phyloP scores from a whole-genome alignment of 2,888 invertebrate species.

The Spisula solida region DNA sequence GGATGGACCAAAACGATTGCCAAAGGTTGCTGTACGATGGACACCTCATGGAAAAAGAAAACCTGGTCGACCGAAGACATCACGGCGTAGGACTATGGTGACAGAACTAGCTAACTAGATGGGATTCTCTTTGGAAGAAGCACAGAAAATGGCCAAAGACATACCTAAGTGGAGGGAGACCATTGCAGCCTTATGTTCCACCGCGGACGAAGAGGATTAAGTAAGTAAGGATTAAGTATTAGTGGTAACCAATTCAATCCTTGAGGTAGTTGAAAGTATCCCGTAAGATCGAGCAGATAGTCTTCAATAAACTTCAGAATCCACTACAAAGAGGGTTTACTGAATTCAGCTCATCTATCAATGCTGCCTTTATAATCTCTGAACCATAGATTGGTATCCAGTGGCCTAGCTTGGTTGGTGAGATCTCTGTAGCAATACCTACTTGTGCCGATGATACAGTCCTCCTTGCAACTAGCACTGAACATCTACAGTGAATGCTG shows the following conservation, averaged over 20 bases:
- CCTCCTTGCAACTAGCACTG: not conserved
- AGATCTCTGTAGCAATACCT: not conserved
- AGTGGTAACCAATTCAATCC: not conserved
- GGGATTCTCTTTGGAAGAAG: too few species aligned
- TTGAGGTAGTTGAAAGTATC: conserved; percentile 22
- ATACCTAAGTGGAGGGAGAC: too few species aligned
- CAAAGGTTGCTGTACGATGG: too few species aligned
- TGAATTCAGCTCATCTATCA: conserved; percentile 16
- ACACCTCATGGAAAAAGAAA: too few species aligned
- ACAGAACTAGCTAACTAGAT: too few species aligned
- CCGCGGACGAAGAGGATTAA: too few species aligned
- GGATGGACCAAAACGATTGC: too few species aligned
- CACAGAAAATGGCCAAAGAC: too few species aligned
- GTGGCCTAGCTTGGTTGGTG: conserved; percentile 7
- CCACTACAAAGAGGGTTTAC: conserved; percentile 35
- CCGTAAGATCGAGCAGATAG: conserved; percentile 15
- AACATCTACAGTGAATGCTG: conserved; percentile 17
- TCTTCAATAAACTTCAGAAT: conserved; percentile 22
- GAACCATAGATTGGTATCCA: not conserved
- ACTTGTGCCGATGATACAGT: conserved; percentile 34
- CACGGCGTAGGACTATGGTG: too few species aligned
- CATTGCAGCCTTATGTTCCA: too few species aligned
- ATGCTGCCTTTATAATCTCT: conserved; percentile 34
- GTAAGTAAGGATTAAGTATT: too few species aligned
- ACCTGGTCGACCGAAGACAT: too few species aligned